These are phyloP conservation scores for Dasysyrphus tricinctus DNA, from an alignment of 2,888 invertebrate genomes.

Conservation along the genomic window DNA sequence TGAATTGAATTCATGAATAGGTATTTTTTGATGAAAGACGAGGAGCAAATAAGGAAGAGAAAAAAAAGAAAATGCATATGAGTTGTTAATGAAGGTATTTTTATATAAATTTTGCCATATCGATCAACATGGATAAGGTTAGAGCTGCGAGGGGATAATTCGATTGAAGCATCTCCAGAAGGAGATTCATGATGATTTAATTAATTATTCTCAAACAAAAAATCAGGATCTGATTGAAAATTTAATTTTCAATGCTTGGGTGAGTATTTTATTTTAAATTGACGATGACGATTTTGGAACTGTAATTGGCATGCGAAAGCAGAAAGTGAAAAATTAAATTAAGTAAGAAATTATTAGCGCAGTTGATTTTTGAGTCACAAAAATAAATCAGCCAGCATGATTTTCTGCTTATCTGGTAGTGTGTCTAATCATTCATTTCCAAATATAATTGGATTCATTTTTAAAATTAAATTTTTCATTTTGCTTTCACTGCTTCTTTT, in stretches of 20 bases:
- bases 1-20: constrained; percentile 48
- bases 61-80: not conserved
- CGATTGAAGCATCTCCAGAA: not conserved
- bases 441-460: not conserved
- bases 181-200: constrained; percentile 32
- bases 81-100: constrained; percentile 14
- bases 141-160: not conserved
- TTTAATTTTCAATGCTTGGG: constrained; percentile 43
- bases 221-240: constrained; percentile 30
- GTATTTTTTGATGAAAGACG: not conserved
- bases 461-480: not conserved
- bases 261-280: constrained; percentile 38
- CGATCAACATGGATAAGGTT: not conserved
- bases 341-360: not conserved
- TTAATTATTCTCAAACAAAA: constrained; percentile 34
- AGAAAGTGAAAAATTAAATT: constrained; percentile 12
- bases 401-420: not conserved
- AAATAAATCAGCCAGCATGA: not conserved
- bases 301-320: constrained; percentile 13
- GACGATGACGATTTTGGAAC: constrained; percentile 26
- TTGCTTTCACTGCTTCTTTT: not conserved
- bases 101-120: not conserved
- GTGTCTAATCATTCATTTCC: not conserved
- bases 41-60: constrained; percentile 21
- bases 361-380: not conserved